A percentile compares a stretch with the other conserved stretches of the same genome.
Evolutionary conservation across 1,140 invertebrate genomes (phyloP).

Genomic region (Ceratosolen solmsi): DNA sequence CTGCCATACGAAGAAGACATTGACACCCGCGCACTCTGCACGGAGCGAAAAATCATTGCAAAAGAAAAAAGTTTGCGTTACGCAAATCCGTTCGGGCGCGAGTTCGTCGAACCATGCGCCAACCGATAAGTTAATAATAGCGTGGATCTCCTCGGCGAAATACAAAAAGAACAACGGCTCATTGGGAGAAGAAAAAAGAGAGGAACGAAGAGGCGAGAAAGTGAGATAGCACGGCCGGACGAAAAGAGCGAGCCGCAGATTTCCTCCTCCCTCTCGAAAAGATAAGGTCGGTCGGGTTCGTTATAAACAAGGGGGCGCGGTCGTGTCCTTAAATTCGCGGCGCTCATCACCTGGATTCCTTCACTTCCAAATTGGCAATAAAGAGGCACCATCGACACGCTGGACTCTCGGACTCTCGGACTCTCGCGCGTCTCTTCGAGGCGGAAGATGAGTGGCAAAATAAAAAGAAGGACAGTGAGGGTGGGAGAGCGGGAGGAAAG

Average conservation of each 20-base stretch:
- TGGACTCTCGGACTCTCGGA: neutral
- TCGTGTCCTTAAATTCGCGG: slow-evolving; percentile 5
- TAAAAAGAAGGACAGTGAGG: neutral
- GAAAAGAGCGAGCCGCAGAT: neutral
- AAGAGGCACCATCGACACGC: neutral
- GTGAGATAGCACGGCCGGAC: neutral
- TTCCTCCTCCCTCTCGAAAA: neutral
- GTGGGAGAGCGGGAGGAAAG: neutral
- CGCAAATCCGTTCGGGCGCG: slow-evolving; percentile 42
- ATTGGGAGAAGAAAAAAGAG: slow-evolving; percentile 46
- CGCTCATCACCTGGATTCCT: neutral
- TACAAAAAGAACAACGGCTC: slow-evolving; percentile 47
- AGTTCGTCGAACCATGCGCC: slow-evolving; percentile 42
- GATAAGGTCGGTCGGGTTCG: slow-evolving; percentile 16
- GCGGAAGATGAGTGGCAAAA: neutral
- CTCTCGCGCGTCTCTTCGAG: neutral
- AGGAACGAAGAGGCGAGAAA: slow-evolving; percentile 39
- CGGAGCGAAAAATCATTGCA: neutral
- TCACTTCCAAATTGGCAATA: too few species aligned
- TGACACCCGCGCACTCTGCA: neutral
- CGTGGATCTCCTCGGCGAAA: slow-evolving; percentile 15
- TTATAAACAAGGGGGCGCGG: neutral
- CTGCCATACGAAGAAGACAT: slow-evolving; percentile 23
- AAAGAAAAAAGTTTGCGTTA: slow-evolving; percentile 12
- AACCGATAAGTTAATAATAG: slow-evolving; percentile 50